phyloP scores from a whole-genome alignment of 2,888 invertebrate genomes.

The Dryobota labecula region DNA sequence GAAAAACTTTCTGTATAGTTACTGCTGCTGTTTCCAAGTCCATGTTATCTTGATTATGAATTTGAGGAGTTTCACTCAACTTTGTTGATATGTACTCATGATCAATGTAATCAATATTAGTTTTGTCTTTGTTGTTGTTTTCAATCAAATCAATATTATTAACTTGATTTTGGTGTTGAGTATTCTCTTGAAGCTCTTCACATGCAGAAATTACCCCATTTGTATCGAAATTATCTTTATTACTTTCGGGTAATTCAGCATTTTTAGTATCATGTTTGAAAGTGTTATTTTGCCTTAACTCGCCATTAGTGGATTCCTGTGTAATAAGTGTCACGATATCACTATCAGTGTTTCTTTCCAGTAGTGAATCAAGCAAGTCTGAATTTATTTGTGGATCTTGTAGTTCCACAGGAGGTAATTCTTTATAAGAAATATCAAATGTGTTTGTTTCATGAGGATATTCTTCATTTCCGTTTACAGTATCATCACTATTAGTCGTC shows the following conservation, averaged over 20 bases:
- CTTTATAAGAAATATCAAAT: slow-evolving; percentile 34
- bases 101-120: slow-evolving; percentile 9
- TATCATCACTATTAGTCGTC: slow-evolving; percentile 2
- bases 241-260: slow-evolving; percentile 3
- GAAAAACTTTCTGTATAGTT: slow-evolving; percentile 91
- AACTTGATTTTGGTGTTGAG: slow-evolving; percentile 4
- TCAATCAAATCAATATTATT: slow-evolving; percentile 20
- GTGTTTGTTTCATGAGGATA: slow-evolving; percentile 33
- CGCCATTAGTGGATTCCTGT: slow-evolving; percentile 35
- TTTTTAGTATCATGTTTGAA: slow-evolving; percentile 9
- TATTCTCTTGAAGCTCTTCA: slow-evolving; percentile 11
- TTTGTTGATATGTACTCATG: slow-evolving; percentile 13
- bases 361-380: slow-evolving; percentile 32
- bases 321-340: slow-evolving; percentile 53
- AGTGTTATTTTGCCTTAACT: not conserved
- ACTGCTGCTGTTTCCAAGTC: slow-evolving; percentile 89
- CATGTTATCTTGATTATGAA: slow-evolving; percentile 72
- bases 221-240: slow-evolving; percentile 8
- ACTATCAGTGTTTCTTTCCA: slow-evolving; percentile 30
- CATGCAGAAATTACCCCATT: not conserved
- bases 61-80: slow-evolving; percentile 34
- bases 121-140: slow-evolving; percentile 14
- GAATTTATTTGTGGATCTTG: slow-evolving; percentile 39
- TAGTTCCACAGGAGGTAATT: slow-evolving; percentile 38
- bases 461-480: slow-evolving; percentile 21